Evolutionary conservation across 2,797 vertebrate species (phyloP), one percentile per base, ranked within the genome.

Genomic region (Chiloscyllium punctatum): DNA sequence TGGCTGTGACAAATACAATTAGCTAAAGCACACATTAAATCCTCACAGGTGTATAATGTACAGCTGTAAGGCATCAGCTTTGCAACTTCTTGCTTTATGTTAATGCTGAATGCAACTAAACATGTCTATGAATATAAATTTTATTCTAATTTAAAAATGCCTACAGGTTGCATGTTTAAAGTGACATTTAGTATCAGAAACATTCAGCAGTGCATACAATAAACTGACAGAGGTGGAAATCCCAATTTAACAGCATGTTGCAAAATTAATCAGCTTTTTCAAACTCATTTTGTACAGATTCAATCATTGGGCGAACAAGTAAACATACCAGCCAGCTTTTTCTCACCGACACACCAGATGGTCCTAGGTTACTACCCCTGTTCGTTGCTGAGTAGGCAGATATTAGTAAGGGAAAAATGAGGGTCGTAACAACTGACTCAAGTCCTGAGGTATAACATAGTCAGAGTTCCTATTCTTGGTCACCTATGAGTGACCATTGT

Each of bases 141-240:
- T 94, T 71, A 94, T 94, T 94, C 92, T 42, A 27, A 4, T 94
- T 69, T 71, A 42, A 72, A 69, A 72, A 94, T 71, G 25, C 23
- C 66, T 48, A 71, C 13, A 71, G 37, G 42, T 71, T 94, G 37
- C 92, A 94, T 48, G 72, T 94, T 94, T 94, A 94, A 48, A 94
- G 87, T 94, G 92, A 42, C 92, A 48, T 69, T 27, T 48, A 72
- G n/a, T 72, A 42, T 69, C n/a, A 71, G 91, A 94, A 57, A 94
- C 91, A 94, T 94, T 69, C 91, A 69, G 9, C 66, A 23, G 23
- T 71, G 57, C 62, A 37, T 69, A 94, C 91, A 94, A 94, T 94
- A 11, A 94, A 68, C n/a, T 62, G 15, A 90, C 9, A 3, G 57
- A 33, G 3, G 30, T 66, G 57, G 6, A 91, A 33, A n/a, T 62